Percentiles rank a stretch among this genome's conserved stretches.
Conservation (phyloP, 2,888 invertebrate species). For the Endomychus coccineus region DNA sequence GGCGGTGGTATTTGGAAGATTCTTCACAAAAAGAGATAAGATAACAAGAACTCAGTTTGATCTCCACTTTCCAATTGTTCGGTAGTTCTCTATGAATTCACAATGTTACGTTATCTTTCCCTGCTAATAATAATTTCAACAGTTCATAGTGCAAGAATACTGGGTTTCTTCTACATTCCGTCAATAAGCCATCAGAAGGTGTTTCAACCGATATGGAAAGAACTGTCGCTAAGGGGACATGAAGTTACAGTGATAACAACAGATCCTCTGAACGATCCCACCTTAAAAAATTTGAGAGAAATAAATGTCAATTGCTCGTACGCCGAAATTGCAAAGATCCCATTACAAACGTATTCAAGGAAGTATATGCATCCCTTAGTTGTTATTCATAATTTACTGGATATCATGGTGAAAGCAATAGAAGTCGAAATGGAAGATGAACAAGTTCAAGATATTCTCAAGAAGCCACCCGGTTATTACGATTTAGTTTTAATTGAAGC, state of each 20-base stretch:
- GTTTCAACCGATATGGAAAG: conserved; percentile 37
- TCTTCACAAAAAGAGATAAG: too few relatives aligned
- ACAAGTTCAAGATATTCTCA: conserved; percentile 7
- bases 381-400: too few relatives aligned
- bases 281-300: conserved; percentile 32
- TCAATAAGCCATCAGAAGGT: conserved; percentile 43
- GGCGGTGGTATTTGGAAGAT: too few relatives aligned
- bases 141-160: conserved; percentile 35
- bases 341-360: too few relatives aligned
- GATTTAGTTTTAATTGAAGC: conserved; percentile 22
- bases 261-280: conserved; percentile 34
- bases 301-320: conserved; percentile 27
- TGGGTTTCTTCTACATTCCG: conserved; percentile 36
- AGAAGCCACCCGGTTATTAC: conserved; percentile 12
- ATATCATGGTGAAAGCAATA: not conserved
- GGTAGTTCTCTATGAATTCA: too few relatives aligned
- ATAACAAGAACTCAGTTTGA: too few relatives aligned
- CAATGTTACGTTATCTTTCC: not conserved
- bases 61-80: too few relatives aligned
- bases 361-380: too few relatives aligned
- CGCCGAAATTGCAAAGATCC: too few relatives aligned
- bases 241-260: conserved; percentile 41
- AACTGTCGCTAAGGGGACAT: conserved; percentile 41
- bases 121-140: too few relatives aligned
- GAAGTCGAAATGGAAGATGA: conserved; percentile 2